Evolutionary conservation across 2,888 invertebrate species (phyloP).

Genomic region (Diaprepes abbreviatus): DNA sequence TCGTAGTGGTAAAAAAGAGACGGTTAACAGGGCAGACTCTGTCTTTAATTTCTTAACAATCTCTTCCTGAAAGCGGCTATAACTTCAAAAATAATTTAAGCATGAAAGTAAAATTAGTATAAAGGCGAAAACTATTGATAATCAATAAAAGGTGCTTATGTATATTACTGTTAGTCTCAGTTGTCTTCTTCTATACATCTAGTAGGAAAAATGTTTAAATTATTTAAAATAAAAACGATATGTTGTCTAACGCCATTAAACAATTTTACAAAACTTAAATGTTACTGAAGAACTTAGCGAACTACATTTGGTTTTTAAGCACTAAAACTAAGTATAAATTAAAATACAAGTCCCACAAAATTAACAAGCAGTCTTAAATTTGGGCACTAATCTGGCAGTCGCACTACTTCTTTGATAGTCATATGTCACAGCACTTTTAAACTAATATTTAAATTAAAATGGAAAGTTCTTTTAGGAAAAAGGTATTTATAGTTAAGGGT

Average conservation of each 20-base stretch:
- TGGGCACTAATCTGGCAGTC: slow-evolving; percentile 3
- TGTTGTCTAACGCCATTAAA: background rate
- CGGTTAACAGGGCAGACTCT: too few species aligned
- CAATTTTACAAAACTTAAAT: background rate
- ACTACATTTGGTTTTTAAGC: slow-evolving; percentile 37
- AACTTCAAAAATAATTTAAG: background rate
- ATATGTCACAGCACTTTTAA: slow-evolving; percentile 24
- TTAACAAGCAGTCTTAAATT: slow-evolving; percentile 26
- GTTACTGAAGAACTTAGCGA: slow-evolving; percentile 8
- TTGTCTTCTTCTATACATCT: too few species aligned
- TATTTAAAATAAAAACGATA: too few species aligned
- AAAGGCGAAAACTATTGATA: background rate
- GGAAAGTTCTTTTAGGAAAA: background rate
- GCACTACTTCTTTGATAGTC: slow-evolving; percentile 2
- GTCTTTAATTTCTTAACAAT: too few species aligned
- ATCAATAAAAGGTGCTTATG: too few species aligned
- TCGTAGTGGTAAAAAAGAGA: too few species aligned
- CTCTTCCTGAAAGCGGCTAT: too few species aligned
- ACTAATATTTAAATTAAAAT: slow-evolving; percentile 1
- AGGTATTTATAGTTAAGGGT: background rate
- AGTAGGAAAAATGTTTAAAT: too few species aligned
- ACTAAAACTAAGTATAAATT: slow-evolving; percentile 25
- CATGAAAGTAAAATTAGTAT: background rate
- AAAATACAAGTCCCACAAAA: slow-evolving; percentile 14
- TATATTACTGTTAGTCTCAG: too few species aligned